Base-by-base conservation (phyloP, 2,888 invertebrate species). In the Galerucella nymphaeae region DNA sequence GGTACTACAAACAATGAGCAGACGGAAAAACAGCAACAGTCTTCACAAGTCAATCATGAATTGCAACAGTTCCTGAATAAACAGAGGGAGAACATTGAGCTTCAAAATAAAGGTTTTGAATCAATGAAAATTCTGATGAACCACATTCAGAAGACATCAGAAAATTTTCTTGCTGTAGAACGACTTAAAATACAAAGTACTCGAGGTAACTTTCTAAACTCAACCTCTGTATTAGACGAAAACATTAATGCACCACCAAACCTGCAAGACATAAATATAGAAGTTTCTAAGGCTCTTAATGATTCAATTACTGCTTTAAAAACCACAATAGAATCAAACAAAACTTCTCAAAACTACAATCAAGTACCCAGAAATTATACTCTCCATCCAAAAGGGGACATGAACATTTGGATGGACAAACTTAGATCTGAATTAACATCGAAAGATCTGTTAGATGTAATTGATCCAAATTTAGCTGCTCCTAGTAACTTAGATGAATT, bases 371-470 rank as follows among this genome's bases (percentile, higher is more conserved):
- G 61, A 61, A 61, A 61, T 23, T 61, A 61, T 61, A 59, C 41
- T n/a, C 38, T 59, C 14, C 13, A 59, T 23, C 59, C 14, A 23
- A 23, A 59, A 23, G 59, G 30, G 13, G 59, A 59, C 11, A 59
- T 59, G 5, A 59, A 59, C 23, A 59, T 59, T 13, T 59, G 59
- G 59, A 23, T 59, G 59, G 67, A 67, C 42, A 58, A 58, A 14
- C 58, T 67, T 18, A 59, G 42, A 58, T 67, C 59, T 42, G 23
- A 67, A 58, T 58, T 57, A 45, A 30, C 23, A 38, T 20, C 67
- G 13, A 30, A 58, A 58, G 67, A 67, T 20, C 23, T 67, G 14
- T 30, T 67, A 8, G 57, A 67, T 67, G 48, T 67, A 42, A 67
- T 58, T 59, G 67, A 41, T 58, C 30, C 57, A 41, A 58, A 5